Base-by-base conservation (phyloP, 2,797 vertebrate species). In the Eulemur coronatus region DNA sequence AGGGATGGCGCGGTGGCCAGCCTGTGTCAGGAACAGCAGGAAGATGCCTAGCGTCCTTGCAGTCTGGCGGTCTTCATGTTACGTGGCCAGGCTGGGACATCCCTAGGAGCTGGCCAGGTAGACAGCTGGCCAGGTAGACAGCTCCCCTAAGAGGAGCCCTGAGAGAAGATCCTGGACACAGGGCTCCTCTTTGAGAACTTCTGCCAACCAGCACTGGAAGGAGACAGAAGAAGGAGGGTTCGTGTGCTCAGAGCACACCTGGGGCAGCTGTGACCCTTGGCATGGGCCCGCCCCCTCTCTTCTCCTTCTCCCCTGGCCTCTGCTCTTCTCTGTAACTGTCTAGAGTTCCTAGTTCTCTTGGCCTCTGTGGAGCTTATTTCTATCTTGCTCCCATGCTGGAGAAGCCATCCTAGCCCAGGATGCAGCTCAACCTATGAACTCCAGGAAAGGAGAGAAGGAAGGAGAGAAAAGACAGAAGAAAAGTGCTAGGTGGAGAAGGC, bases 261-360 rank as follows among this genome's bases (percentile, higher is more conserved):
- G 7, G 35, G 50, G 38, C 20, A 81, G 55, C 13, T 4, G 15
- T 55, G 3, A 46, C 59, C 20, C 7, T 46, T 2, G 3, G 14
- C 0, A 0, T 5, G 13, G 22, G 30, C 13, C 10, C 1, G 22
- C 20, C 22, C 55, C 55, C n/a, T 82, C 17, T 38, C 43, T 4
- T 48, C 18, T 43, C 2, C 28, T 46, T 43, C 26, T 38, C 33
- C 41, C 11, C 5, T 5, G 7, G 17, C 18, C 5, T 26, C 63
- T 65, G 2, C 11, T 35, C 35, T 79, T 57, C 43, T 86, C 14
- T 63, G 20, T 41, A 80, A 26, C 22, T 22, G 4, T 59, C 7
- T 2, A 59, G 48, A 43, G 15, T 18, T 14, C 38, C 38, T 28
- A 89, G 35, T 61, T 63, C 43, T 80, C 61, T 41, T 48, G 35